Percentiles rank a stretch among this genome's conserved stretches.
These are phyloP conservation scores for Onychorhynchus coronatus DNA, from an alignment of 2,113 vertebrate species.

Conservation along the genomic window DNA sequence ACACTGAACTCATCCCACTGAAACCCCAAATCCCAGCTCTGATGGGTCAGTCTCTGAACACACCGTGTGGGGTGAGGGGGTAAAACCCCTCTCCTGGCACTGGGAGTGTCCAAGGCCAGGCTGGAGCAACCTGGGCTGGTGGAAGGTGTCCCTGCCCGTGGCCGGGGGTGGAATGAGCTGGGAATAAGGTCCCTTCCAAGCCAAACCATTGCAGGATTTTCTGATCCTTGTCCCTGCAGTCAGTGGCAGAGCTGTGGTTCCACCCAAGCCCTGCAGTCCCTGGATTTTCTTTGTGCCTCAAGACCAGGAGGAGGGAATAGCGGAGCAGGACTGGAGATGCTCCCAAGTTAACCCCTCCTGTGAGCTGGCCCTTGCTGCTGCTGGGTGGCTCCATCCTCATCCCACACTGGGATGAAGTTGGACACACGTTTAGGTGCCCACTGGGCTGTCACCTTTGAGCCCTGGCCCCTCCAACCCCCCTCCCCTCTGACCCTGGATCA, in stretches of 20 bases:
- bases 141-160: neutral
- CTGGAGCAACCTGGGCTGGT: neutral
- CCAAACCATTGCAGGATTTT: neutral
- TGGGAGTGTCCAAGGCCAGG: neutral
- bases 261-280: neutral
- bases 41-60: fast-evolving
- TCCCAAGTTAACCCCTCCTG: fast-evolving
- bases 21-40: neutral
- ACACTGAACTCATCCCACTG: fast-evolving
- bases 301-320: neutral
- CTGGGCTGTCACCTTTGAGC: neutral
- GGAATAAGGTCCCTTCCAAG: neutral
- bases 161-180: neutral
- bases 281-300: neutral
- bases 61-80: neutral
- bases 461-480: neutral
- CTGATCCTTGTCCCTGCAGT: neutral
- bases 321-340: fast-evolving
- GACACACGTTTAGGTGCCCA: fast-evolving
- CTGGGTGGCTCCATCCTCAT: neutral
- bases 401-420: fast-evolving
- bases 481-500: neutral
- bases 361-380: fast-evolving
- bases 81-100: neutral
- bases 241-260: neutral